phyloP scores from a whole-genome alignment of 1,140 invertebrate species.

The Zophobas atratus region DNA sequence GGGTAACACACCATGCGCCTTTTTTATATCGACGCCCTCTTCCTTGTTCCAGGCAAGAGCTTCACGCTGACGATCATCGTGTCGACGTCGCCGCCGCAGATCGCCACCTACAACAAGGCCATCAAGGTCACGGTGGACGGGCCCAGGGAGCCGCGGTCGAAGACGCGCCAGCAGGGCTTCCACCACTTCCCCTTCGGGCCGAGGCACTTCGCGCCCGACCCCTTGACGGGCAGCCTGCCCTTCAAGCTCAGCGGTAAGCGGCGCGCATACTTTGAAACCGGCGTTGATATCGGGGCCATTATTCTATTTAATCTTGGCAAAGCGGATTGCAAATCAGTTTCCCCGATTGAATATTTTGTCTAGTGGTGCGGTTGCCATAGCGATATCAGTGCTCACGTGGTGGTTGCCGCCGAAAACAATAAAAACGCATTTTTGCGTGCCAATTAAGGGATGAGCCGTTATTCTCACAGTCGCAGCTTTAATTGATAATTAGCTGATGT shows the following conservation, averaged over 20 bases:
- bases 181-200: slow-evolving; percentile 91
- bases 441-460: background rate
- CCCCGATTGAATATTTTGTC: slow-evolving; percentile 53
- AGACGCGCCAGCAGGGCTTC: slow-evolving; percentile 89
- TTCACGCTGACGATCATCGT: slow-evolving; percentile 97
- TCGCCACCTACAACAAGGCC: slow-evolving; percentile 94
- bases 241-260: slow-evolving; percentile 88
- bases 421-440: too few relatives aligned
- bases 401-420: background rate
- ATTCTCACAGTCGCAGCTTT: slow-evolving; percentile 16
- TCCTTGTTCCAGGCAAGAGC: slow-evolving; percentile 87
- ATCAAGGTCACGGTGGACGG: slow-evolving; percentile 99
- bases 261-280: slow-evolving; percentile 57
- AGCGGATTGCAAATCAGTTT: slow-evolving; percentile 58
- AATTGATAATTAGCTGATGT: slow-evolving; percentile 47
- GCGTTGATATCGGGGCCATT: slow-evolving; percentile 58
- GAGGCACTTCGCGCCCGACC: slow-evolving; percentile 83
- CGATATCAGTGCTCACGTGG: slow-evolving; percentile 18
- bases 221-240: slow-evolving; percentile 83
- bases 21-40: slow-evolving; percentile 4
- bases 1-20: slow-evolving; percentile 18
- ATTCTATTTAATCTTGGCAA: slow-evolving; percentile 61
- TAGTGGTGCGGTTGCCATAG: slow-evolving; percentile 54
- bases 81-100: slow-evolving; percentile 91
- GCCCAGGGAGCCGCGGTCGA: slow-evolving; percentile 94